Evolutionary conservation across 2,113 vertebrate genomes (phyloP).

Genomic region (Ciconia boyciana): DNA sequence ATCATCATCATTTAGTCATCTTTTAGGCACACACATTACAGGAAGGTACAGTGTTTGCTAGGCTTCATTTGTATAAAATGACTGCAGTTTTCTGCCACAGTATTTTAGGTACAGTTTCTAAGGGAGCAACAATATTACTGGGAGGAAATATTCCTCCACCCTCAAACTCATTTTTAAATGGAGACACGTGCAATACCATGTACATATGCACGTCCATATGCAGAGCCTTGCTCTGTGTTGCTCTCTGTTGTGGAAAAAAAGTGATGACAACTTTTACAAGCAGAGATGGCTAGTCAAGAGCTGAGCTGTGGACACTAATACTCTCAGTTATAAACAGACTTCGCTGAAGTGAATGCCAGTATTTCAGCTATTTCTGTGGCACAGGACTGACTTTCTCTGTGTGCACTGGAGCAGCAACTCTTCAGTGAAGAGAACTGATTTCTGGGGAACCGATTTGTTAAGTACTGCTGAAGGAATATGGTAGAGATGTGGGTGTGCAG

Average conservation of each 20-base stretch:
- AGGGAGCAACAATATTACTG: background rate
- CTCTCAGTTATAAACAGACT: background rate
- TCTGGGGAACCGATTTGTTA: conserved; percentile 26
- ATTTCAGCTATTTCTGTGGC: background rate
- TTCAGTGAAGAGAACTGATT: background rate
- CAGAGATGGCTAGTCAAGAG: conserved; percentile 29
- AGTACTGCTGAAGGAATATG: conserved; percentile 34
- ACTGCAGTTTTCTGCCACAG: conserved; percentile 19
- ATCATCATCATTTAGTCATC: background rate
- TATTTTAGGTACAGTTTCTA: conserved; percentile 34
- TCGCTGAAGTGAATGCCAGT: background rate
- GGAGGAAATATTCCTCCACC: conserved; percentile 25
- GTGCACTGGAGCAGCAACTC: background rate
- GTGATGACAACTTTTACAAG: conserved; percentile 45
- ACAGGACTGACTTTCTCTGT: background rate
- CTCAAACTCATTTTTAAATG: conserved; percentile 24
- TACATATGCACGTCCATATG: background rate
- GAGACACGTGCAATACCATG: background rate
- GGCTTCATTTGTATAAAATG: conserved; percentile 36
- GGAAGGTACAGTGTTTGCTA: background rate
- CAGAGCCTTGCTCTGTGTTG: background rate
- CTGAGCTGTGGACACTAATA: conserved; percentile 12
- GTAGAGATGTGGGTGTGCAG: conserved; percentile 45
- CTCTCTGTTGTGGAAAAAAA: conserved; percentile 6
- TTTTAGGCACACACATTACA: background rate